Conservation (phyloP, 1,140 invertebrate genomes). For the Anagrus nilaparvatae region DNA sequence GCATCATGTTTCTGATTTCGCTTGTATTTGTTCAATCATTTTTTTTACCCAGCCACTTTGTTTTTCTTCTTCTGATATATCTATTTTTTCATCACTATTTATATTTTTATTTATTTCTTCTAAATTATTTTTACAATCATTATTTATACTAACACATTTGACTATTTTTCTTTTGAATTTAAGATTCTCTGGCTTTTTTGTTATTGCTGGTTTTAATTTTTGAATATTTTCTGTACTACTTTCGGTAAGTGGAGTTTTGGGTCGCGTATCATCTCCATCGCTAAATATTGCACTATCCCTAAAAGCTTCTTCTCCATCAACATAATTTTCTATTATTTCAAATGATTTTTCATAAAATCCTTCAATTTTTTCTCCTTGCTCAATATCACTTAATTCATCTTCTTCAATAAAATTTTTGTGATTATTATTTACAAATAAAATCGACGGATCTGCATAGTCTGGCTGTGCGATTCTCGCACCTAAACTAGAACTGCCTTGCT, state of each 20-base stretch:
- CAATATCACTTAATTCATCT: constrained; percentile 9
- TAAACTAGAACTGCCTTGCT: constrained; percentile 69
- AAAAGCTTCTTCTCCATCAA: constrained; percentile 49
- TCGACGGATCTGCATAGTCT: constrained; percentile 72
- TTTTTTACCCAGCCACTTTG: constrained; percentile 40
- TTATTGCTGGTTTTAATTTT: constrained; percentile 13
- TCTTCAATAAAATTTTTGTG: too few relatives aligned
- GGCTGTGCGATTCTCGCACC: constrained; percentile 78
- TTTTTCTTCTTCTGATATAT: constrained; percentile 38
- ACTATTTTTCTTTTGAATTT: constrained; percentile 17
- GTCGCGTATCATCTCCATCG: constrained; percentile 49
- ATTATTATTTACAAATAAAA: constrained; percentile 44
- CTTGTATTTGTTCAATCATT: constrained; percentile 39
- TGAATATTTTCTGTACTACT: constrained; percentile 1
- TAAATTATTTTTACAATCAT: too few relatives aligned
- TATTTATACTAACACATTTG: too few relatives aligned
- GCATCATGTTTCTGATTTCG: constrained; percentile 30
- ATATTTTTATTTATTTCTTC: too few relatives aligned
- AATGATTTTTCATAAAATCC: constrained; percentile 68
- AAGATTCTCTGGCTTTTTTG: constrained; percentile 29
- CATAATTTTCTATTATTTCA: constrained; percentile 58
- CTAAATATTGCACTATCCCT: constrained; percentile 78
- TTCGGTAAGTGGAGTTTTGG: constrained; percentile 3
- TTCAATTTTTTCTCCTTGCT: constrained; percentile 10
- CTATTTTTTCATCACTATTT: too few relatives aligned